These are phyloP conservation scores for Seriola rivoliana DNA, from an alignment of 2,113 vertebrate genomes.

Conservation along the genomic window DNA sequence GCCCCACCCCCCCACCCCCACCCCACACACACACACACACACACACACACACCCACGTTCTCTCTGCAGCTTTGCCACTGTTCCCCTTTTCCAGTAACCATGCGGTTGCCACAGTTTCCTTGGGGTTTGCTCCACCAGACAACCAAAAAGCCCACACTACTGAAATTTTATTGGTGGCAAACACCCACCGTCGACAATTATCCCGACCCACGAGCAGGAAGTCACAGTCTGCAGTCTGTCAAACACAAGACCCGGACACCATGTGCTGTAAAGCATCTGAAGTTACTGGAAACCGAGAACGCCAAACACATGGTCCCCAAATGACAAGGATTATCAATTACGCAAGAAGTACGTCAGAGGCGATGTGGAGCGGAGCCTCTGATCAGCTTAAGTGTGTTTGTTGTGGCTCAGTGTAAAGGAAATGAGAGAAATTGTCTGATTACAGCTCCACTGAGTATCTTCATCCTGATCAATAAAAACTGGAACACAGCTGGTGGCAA, in stretches of 20 bases:
- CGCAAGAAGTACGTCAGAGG: slow-evolving; percentile 70
- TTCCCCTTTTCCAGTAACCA: slow-evolving; percentile 58
- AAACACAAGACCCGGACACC: slow-evolving; percentile 69
- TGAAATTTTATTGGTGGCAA: slow-evolving; percentile 75
- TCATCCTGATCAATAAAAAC: slow-evolving; percentile 50
- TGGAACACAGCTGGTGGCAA: slow-evolving; percentile 19
- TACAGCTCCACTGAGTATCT: slow-evolving; percentile 22
- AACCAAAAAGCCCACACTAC: slow-evolving; percentile 69
- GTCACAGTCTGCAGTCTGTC: slow-evolving; percentile 66
- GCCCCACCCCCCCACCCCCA: not conserved
- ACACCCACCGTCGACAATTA: slow-evolving; percentile 79
- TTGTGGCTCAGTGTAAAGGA: slow-evolving; percentile 68
- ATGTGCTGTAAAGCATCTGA: slow-evolving; percentile 72
- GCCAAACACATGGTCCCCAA: slow-evolving; percentile 72
- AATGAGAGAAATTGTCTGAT: slow-evolving; percentile 37
- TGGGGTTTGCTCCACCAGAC: slow-evolving; percentile 57
- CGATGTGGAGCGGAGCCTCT: slow-evolving; percentile 24
- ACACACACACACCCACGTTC: too few relatives aligned
- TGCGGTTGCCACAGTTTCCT: slow-evolving; percentile 64
- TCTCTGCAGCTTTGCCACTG: slow-evolving; percentile 34
- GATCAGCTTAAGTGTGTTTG: slow-evolving; percentile 47
- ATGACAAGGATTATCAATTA: slow-evolving; percentile 72
- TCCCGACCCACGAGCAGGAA: slow-evolving; percentile 72
- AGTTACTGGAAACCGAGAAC: slow-evolving; percentile 44
- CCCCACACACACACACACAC: too few relatives aligned